A percentile compares a stretch with the other conserved stretches of the same genome.
Evolutionary conservation across 2,113 vertebrate species (phyloP).

Genomic region (Chiloscyllium plagiosum): DNA sequence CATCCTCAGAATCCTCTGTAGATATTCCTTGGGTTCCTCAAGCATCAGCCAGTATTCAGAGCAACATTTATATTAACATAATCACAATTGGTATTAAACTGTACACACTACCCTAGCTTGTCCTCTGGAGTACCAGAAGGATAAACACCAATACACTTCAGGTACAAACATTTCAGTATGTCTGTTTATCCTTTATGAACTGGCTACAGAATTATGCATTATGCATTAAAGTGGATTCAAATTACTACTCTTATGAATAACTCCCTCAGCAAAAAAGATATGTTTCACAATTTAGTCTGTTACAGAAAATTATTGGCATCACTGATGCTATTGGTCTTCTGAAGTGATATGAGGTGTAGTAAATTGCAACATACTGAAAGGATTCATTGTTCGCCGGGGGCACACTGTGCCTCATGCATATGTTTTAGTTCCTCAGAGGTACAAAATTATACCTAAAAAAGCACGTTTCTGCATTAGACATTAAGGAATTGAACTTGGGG

Average conservation of each 20-base stretch:
- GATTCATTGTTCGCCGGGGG: conserved; percentile 10
- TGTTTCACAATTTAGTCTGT: conserved; percentile 18
- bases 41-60: neutral
- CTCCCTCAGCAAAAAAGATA: neutral
- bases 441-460: neutral
- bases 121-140: neutral
- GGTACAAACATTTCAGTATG: neutral
- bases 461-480: neutral
- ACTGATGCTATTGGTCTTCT: conserved; percentile 13
- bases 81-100: neutral
- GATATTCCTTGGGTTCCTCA: neutral
- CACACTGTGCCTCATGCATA: conserved; percentile 7
- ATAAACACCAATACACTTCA: neutral
- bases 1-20: neutral
- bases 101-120: neutral
- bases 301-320: neutral
- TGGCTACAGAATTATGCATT: neutral
- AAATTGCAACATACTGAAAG: conserved; percentile 17
- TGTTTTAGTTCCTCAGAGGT: conserved; percentile 26
- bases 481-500: neutral
- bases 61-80: neutral
- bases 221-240: neutral
- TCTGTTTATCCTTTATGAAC: neutral
- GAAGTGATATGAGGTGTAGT: conserved; percentile 13
- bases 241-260: neutral